Evolutionary conservation across 2,113 vertebrate genomes (phyloP).

Genomic region (Damaliscus lunatus): DNA sequence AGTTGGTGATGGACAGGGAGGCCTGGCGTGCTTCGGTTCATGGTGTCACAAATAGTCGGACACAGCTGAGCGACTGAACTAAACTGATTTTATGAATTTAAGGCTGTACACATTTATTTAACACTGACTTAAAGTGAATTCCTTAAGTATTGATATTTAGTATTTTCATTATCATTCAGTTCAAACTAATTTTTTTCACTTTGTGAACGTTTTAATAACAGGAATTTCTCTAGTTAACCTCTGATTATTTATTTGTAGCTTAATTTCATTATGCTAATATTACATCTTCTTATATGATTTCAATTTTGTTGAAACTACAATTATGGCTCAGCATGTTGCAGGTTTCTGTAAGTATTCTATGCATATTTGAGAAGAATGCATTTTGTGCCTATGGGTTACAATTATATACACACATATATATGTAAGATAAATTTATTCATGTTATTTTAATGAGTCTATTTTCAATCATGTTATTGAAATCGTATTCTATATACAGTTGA

Average conservation of each 20-base stretch:
- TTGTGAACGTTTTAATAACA: not conserved
- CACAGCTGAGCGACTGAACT: no score
- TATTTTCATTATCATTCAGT: not conserved
- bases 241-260: not conserved
- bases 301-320: not conserved
- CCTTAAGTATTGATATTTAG: not conserved
- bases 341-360: not conserved
- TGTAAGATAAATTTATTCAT: not conserved
- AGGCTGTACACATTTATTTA: not conserved
- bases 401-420: not conserved
- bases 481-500: not conserved
- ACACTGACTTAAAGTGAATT: not conserved
- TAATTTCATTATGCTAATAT: not conserved
- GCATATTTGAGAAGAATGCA: not conserved
- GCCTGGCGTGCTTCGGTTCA: fast-evolving
- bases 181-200: not conserved
- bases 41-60: no score
- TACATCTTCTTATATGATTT: not conserved
- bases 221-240: not conserved
- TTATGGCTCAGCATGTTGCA: not conserved
- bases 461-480: not conserved
- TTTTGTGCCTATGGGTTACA: not conserved
- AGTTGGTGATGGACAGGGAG: no score
- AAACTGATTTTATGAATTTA: not conserved
- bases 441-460: not conserved